phyloP scores from a whole-genome alignment of 2,888 invertebrate species.

The Melieria picta region DNA sequence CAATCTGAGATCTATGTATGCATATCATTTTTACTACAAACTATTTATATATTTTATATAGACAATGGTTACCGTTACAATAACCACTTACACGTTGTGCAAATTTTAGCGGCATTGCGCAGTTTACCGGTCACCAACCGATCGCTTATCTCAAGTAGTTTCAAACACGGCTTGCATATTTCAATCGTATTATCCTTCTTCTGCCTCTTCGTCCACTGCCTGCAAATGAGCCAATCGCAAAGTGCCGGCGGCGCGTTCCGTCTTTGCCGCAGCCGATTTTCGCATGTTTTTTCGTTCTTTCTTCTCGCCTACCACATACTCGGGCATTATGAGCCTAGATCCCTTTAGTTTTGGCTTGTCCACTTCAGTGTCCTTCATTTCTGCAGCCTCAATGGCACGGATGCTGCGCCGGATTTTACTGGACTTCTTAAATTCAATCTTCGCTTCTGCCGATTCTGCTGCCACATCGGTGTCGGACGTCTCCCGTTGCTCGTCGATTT shows the following conservation, averaged over 20 bases:
- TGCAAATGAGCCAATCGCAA: constrained; percentile 70
- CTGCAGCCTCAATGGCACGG: constrained; percentile 50
- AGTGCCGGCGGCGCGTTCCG: constrained; percentile 49
- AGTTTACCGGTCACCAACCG: no score
- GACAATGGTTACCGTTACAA: no score
- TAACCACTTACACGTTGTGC: no score
- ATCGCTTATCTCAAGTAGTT: no score
- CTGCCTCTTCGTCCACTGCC: constrained; percentile 62
- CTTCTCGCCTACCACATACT: constrained; percentile 80
- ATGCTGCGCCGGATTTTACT: constrained; percentile 54
- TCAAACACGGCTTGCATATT: no score
- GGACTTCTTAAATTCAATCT: constrained; percentile 64
- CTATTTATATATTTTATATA: no score
- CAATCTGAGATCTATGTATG: no score
- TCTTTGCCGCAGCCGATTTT: constrained; percentile 54
- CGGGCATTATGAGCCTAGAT: constrained; percentile 82
- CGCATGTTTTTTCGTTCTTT: constrained; percentile 64
- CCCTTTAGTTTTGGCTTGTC: constrained; percentile 71
- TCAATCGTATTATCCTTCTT: neutral
- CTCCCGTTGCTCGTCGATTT: constrained; percentile 71
- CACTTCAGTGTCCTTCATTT: constrained; percentile 54
- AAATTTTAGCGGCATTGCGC: no score
- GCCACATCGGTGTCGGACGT: constrained; percentile 47
- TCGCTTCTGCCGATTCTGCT: constrained; percentile 21
- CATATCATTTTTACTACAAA: no score